phyloP scores from a whole-genome alignment of 2,888 invertebrate species.

The Notocelia uddmanniana region DNA sequence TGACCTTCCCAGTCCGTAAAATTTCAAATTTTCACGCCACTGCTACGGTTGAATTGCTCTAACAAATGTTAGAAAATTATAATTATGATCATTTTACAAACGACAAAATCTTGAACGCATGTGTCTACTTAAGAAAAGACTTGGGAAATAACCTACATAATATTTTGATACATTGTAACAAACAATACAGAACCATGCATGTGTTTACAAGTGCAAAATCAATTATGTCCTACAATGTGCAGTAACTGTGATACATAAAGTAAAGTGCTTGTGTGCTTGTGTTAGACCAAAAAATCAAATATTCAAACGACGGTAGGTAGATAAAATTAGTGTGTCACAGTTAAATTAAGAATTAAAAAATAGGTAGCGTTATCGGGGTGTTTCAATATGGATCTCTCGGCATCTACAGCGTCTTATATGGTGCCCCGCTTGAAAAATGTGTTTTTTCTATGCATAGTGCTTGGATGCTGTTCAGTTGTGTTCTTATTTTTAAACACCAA shows the following conservation, averaged over 20 bases:
- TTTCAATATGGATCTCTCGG: neutral
- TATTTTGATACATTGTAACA: neutral
- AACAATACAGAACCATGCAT: neutral
- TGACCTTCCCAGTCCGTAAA: conserved; percentile 17
- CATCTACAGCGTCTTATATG: neutral
- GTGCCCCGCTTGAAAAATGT: neutral
- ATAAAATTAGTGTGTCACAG: neutral
- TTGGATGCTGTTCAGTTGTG: conserved; percentile 3
- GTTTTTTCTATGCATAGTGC: neutral
- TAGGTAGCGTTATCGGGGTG: neutral
- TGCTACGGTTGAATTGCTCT: neutral
- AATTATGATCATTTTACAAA: neutral
- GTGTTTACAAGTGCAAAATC: neutral
- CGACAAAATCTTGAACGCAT: neutral
- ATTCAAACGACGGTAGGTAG: neutral
- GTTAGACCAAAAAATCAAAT: neutral
- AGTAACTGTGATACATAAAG: neutral
- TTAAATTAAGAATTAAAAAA: neutral
- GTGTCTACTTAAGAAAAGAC: neutral
- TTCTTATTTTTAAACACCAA: conserved; percentile 2
- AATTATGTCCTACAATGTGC: neutral
- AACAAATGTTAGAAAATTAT: neutral
- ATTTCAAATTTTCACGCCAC: conserved; percentile 13
- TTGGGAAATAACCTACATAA: neutral
- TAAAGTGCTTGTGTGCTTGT: neutral